phyloP scores from a whole-genome alignment of 64 coral and sea anemone genomes.

The Exaiptasia diaphana region DNA sequence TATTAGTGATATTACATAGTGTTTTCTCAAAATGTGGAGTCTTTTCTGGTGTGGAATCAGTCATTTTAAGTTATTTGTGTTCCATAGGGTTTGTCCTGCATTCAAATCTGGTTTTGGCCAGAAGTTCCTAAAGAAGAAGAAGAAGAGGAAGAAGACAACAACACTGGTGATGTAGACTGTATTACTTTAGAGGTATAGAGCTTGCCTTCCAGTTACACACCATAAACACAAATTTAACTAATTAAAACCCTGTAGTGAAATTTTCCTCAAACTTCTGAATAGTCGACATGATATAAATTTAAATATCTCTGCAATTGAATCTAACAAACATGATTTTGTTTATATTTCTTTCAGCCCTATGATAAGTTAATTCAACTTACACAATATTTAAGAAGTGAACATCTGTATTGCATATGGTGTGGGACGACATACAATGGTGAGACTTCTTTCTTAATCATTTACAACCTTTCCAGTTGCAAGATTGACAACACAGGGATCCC shows the following conservation, averaged over 20 bases:
- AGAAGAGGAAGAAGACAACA: constrained; percentile 14
- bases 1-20: background rate
- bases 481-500: background rate
- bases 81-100: constrained; percentile 60
- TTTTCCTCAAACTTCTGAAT: background rate
- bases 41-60: too few relatives aligned
- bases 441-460: background rate
- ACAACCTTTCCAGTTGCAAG: background rate
- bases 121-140: constrained; percentile 20
- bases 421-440: constrained; percentile 71
- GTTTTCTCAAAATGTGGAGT: background rate
- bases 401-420: constrained; percentile 98
- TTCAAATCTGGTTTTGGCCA: constrained; percentile 82
- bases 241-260: too few relatives aligned
- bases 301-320: too few relatives aligned
- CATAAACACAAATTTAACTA: too few relatives aligned
- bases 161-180: background rate
- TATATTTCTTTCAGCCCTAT: constrained; percentile 49
- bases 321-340: background rate
- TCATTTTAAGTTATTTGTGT: too few relatives aligned
- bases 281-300: too few relatives aligned
- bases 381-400: constrained; percentile 68
- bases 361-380: constrained; percentile 79
- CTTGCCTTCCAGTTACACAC: too few relatives aligned
- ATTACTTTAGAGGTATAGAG: background rate